Percentiles rank a stretch among this genome's conserved stretches.
phyloP scores from a whole-genome alignment of 2,113 vertebrate genomes.

The Lamprotornis superbus region DNA sequence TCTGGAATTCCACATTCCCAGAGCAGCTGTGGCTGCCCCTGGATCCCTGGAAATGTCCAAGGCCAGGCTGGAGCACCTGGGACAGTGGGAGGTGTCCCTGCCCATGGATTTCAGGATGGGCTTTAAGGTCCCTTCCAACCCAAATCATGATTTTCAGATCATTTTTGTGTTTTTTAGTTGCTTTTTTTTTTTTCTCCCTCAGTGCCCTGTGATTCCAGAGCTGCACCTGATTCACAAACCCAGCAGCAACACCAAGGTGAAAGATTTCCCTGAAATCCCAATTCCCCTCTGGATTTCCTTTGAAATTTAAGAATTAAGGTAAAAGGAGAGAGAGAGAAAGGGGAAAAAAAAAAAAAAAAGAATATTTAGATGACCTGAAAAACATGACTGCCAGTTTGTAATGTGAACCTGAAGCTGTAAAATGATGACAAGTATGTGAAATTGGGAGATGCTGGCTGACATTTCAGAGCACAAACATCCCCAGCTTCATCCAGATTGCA shows the following conservation, averaged over 20 bases:
- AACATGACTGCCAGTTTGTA: not conserved
- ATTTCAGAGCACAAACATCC: constrained; percentile 57
- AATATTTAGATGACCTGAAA: constrained; percentile 26
- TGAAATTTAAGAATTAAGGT: not conserved
- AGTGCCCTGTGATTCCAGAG: not conserved
- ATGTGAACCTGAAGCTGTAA: constrained; percentile 48
- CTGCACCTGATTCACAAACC: rapidly evolving
- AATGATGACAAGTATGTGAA: constrained; percentile 54
- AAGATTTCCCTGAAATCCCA: not conserved
- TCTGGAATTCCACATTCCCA: not conserved
- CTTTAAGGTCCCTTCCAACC: not conserved
- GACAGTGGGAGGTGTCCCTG: not conserved
- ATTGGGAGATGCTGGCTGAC: constrained; percentile 52
- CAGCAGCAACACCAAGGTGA: not conserved
- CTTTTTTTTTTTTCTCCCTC: not conserved
- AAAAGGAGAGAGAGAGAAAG: not conserved
- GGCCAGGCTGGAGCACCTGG: not conserved
- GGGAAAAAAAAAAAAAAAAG: not conserved
- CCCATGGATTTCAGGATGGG: not conserved
- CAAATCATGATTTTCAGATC: not conserved
- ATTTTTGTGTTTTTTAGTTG: not conserved
- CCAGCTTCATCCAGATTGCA: constrained; percentile 60
- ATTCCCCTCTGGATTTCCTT: not conserved
- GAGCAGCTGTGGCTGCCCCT: not conserved
- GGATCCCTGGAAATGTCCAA: not conserved